phyloP scores from a whole-genome alignment of 2,113 vertebrate genomes.

The Tragelaphus strepsiceros region DNA sequence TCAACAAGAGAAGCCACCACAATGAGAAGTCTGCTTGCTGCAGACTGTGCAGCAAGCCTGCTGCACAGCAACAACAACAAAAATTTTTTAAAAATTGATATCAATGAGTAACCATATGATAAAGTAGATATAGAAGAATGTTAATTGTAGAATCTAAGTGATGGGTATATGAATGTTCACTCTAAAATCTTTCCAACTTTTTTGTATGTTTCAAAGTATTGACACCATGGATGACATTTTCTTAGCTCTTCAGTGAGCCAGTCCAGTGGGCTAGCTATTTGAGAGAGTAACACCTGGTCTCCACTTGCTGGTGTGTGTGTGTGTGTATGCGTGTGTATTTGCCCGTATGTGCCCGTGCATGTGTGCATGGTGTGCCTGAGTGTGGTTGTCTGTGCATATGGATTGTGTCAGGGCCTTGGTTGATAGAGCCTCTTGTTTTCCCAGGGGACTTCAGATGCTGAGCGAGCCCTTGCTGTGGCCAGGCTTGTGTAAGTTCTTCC shows the following conservation, averaged over 20 bases:
- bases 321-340: not conserved
- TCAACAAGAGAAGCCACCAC: not conserved
- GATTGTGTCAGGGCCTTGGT: not conserved
- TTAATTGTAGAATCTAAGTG: not conserved
- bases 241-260: not conserved
- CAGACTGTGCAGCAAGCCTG: not conserved
- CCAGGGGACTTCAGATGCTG: constrained; percentile 94
- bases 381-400: constrained; percentile 18
- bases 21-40: not conserved
- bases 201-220: not conserved
- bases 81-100: not conserved
- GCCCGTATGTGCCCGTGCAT: not conserved
- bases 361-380: not conserved
- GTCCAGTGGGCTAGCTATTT: not conserved
- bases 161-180: not conserved
- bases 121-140: not conserved
- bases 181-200: not conserved
- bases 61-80: not conserved
- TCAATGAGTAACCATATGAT: not conserved
- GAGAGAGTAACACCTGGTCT: not conserved
- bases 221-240: not conserved
- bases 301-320: not conserved
- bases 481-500: constrained; percentile 90
- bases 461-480: constrained; percentile 92
- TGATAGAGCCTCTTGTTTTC: constrained; percentile 62